Conservation (phyloP, 2,888 invertebrate species). For the Netelia melanura region DNA sequence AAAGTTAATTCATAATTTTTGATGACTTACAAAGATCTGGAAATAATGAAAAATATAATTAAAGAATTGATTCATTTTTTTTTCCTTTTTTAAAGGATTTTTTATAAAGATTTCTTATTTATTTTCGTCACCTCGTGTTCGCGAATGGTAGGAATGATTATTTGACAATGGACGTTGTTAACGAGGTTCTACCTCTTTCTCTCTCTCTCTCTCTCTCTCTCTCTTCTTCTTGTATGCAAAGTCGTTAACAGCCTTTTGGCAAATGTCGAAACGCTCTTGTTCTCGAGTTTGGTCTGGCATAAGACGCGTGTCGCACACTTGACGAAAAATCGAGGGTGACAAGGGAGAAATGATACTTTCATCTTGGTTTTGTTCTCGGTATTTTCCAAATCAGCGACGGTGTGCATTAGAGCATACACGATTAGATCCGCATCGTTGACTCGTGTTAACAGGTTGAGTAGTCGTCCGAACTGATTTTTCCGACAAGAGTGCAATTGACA, state of each 20-base stretch:
- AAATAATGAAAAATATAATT: too few relatives aligned
- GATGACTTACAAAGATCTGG: too few relatives aligned
- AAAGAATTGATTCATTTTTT: too few relatives aligned
- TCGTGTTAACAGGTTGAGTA: conserved; percentile 70
- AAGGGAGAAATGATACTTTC: neutral
- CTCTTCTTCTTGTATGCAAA: conserved; percentile 24
- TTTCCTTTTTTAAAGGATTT: too few relatives aligned
- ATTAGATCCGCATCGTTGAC: conserved; percentile 53
- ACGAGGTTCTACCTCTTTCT: conserved; percentile 1
- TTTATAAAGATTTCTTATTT: neutral
- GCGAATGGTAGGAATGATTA: neutral
- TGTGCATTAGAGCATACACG: conserved; percentile 57
- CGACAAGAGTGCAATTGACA: neutral
- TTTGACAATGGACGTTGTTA: conserved; percentile 1
- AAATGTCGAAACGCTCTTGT: conserved; percentile 54
- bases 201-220: conserved; percentile 11
- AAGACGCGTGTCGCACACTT: conserved; percentile 35
- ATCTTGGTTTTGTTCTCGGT: neutral
- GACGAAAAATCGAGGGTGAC: conserved; percentile 32
- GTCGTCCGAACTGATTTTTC: conserved; percentile 56
- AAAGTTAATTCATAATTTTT: too few relatives aligned
- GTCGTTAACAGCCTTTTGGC: conserved; percentile 64
- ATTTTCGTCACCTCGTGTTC: neutral
- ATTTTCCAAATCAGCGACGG: neutral
- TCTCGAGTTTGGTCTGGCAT: conserved; percentile 42